Base-by-base conservation (phyloP, 1,140 invertebrate species). In the Drosophila pallidifrons region DNA sequence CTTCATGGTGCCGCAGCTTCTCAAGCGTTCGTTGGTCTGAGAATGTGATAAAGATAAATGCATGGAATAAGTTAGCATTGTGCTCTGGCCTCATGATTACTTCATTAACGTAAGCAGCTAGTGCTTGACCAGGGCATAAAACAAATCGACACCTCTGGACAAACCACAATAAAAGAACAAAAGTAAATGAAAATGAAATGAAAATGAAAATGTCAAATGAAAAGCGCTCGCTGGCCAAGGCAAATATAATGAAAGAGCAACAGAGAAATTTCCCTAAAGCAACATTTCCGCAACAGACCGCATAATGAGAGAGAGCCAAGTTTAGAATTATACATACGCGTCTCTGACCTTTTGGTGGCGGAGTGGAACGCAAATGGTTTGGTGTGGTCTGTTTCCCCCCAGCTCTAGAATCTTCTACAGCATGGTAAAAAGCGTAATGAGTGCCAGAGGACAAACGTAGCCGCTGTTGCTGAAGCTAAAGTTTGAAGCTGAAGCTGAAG, bases 261-360 rank as follows among this genome's bases (percentile, higher is more conserved):
- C 66, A 75, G 20, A 47, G 54, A 60, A 79, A 83, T 78, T 79
- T 81, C 78, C 72, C 78, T 65, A 77, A 78, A 81, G 75, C 71
- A 83, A 81, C 71, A 88, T 85, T 91, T 91, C 88, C 88, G 88
- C 81, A 83, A 55, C 81, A 91, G 88, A 91, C 88, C 88, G 88
- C 82, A 91, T 91, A 91, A 91, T 91, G 88, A 91, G 88, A 65
- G 81, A 73, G 38, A 60, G 71, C 52, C 75, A 63, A 74, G 74
- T 73, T 77, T 77, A 77, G 74, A 75, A 70, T 78, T 75, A 69
- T 70, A 69, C 72, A 75, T 78, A 78, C 69, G 76, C 76, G 77
- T 76, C 66, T 72, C 51, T 76, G 77, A 76, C 73, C 77, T 76
- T 63, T 75, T 71, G 16, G 61, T 25, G 20, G 20, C 20, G 3